Conservation (phyloP, 2,113 vertebrate genomes). For the Tapirus terrestris region DNA sequence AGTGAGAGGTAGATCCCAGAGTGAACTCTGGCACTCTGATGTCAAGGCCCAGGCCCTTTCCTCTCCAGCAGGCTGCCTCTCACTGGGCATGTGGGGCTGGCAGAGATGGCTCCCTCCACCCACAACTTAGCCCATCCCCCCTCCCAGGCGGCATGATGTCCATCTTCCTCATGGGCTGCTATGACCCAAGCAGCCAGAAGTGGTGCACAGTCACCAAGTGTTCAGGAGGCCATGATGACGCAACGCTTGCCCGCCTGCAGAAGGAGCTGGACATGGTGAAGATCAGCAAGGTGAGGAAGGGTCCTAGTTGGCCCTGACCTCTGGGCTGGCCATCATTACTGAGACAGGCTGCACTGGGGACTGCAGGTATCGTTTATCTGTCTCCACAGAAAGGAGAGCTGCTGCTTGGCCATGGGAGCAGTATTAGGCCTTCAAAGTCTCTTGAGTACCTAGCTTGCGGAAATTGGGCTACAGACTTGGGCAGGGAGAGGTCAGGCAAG, state of each 20-base stretch:
- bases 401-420: background rate
- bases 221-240: constrained; percentile 95
- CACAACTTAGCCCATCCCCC: background rate
- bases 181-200: constrained; percentile 93
- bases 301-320: background rate
- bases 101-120: background rate
- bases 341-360: background rate
- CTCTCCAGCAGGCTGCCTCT: background rate
- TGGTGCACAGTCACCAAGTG: constrained; percentile 99
- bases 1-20: background rate
- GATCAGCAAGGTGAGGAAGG: constrained; percentile 94
- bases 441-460: background rate
- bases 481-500: too few relatives aligned
- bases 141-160: constrained; percentile 98
- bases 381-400: background rate
- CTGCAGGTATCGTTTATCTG: background rate
- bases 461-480: too few relatives aligned
- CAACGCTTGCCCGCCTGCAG: constrained; percentile 94
- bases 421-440: background rate
- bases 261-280: constrained; percentile 98
- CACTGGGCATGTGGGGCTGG: background rate
- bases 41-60: background rate
- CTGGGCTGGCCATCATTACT: rapidly evolving
- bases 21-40: background rate
- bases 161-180: constrained; percentile 99